A percentile compares a stretch with the other conserved stretches of the same genome.
Conservation (phyloP, 1,140 invertebrate genomes). For the Medauroidea extradentata region DNA sequence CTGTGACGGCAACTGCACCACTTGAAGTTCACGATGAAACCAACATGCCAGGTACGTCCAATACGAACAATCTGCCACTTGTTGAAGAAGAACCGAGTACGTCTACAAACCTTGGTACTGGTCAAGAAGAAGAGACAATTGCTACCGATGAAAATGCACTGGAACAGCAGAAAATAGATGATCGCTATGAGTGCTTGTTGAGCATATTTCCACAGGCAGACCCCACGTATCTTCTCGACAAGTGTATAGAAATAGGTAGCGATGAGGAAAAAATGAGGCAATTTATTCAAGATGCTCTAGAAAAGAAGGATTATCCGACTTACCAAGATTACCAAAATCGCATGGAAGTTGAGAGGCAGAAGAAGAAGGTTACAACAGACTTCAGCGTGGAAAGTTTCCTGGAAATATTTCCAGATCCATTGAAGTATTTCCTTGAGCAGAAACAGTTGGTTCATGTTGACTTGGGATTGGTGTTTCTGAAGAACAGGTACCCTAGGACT, state of each 20-base stretch:
- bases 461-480: background rate
- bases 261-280: slow-evolving; percentile 29
- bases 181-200: slow-evolving; percentile 39
- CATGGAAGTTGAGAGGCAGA: slow-evolving; percentile 35
- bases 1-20: too few species aligned
- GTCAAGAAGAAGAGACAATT: background rate
- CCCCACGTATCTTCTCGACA: slow-evolving; percentile 47
- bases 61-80: too few species aligned
- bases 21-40: too few species aligned
- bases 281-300: slow-evolving; percentile 40
- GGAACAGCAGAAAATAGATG: slow-evolving; percentile 26
- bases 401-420: slow-evolving; percentile 51
- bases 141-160: slow-evolving; percentile 6
- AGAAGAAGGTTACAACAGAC: slow-evolving; percentile 41
- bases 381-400: slow-evolving; percentile 51
- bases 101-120: too few species aligned
- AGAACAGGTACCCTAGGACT: background rate
- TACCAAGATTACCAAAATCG: slow-evolving; percentile 45
- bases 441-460: slow-evolving; percentile 19
- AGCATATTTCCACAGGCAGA: slow-evolving; percentile 48
- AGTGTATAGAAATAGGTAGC: slow-evolving; percentile 28
- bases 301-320: slow-evolving; percentile 50
- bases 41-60: too few species aligned
- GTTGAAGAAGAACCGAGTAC: too few species aligned
- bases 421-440: slow-evolving; percentile 45